A percentile compares a stretch with the other conserved stretches of the same genome.
Evolutionary conservation across 2,888 invertebrate species (phyloP).

Genomic region (Diadegma fenestrale): DNA sequence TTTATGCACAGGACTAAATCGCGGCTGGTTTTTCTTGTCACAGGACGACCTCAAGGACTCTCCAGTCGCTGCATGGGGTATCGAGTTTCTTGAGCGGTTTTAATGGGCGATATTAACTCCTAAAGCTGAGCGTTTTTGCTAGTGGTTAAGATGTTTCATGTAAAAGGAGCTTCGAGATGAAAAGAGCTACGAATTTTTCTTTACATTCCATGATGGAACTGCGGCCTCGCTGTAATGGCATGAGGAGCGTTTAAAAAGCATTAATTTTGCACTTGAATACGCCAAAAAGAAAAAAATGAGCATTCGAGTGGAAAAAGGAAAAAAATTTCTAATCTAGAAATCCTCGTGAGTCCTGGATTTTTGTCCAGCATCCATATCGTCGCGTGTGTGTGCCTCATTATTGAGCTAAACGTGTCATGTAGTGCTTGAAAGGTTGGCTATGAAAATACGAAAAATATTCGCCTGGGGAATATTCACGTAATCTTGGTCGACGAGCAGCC

Average conservation of each 20-base stretch:
- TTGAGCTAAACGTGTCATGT: background rate
- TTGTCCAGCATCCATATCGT: too few relatives aligned
- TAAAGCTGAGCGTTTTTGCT: background rate
- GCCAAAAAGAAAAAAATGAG: background rate
- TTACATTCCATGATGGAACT: background rate
- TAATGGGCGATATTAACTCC: constrained; percentile 9
- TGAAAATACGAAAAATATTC: background rate
- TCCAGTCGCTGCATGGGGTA: background rate
- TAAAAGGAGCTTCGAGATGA: background rate
- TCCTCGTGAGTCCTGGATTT: too few relatives aligned
- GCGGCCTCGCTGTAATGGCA: background rate
- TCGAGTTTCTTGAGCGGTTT: constrained; percentile 11
- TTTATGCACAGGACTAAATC: background rate
- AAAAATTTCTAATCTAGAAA: too few relatives aligned
- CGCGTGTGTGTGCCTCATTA: background rate
- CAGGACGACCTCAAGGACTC: background rate
- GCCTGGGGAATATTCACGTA: background rate
- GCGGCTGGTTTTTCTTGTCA: background rate
- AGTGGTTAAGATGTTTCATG: background rate
- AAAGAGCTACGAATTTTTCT: background rate
- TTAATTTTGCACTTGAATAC: background rate
- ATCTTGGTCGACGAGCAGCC: background rate
- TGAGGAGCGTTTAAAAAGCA: background rate
- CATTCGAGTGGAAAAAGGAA: too few relatives aligned
- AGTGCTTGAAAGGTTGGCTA: background rate